phyloP scores from a whole-genome alignment of 2,888 invertebrate genomes.

The Chloromyia formosa region DNA sequence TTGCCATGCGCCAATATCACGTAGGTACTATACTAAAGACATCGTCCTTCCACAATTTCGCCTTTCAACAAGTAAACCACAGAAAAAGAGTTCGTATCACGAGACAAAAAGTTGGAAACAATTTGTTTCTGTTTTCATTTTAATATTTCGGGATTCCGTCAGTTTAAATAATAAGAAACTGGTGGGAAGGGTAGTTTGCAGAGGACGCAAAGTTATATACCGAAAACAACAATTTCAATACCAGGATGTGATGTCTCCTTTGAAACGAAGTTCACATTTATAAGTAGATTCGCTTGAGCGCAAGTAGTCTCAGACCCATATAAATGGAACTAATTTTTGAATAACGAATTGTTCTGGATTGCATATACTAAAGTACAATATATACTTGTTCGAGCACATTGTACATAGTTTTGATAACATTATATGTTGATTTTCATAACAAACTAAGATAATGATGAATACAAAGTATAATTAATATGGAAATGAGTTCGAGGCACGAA shows the following conservation, averaged over 20 bases:
- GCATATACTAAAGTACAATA: too few species aligned
- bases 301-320: constrained; percentile 10
- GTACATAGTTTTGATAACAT: too few species aligned
- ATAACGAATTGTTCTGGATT: constrained; percentile 21
- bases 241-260: constrained; percentile 49
- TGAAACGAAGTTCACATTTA: constrained; percentile 29
- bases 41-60: too few species aligned
- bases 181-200: neutral
- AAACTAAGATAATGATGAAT: too few species aligned
- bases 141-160: constrained; percentile 41
- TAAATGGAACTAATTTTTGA: constrained; percentile 38
- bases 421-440: too few species aligned
- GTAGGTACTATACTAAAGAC: neutral
- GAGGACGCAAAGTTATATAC: constrained; percentile 31
- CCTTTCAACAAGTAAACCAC: constrained; percentile 34
- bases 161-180: constrained; percentile 35
- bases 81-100: neutral
- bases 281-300: constrained; percentile 17
- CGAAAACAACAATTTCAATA: constrained; percentile 35
- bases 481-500: too few species aligned
- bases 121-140: constrained; percentile 45
- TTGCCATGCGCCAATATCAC: constrained; percentile 29
- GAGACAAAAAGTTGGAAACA: neutral
- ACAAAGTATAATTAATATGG: too few species aligned
- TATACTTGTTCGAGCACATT: too few species aligned